Evolutionary conservation across 2,113 vertebrate species (phyloP), one percentile per base, ranked within the genome.

Genomic region (Abramis brama): DNA sequence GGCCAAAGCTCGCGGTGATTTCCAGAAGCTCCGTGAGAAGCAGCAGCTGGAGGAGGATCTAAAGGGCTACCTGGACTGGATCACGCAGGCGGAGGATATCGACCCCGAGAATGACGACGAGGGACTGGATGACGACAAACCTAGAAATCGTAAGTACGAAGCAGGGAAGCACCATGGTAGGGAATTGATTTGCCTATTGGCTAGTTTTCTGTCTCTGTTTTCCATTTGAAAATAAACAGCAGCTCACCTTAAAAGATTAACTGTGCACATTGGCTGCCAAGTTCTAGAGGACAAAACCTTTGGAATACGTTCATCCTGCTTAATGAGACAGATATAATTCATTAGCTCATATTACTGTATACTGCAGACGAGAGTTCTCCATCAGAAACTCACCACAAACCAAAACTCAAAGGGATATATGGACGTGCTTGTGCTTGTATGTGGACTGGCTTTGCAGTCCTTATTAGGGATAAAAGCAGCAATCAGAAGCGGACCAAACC

Each of bases 41-140:
- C 98, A 99, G 83, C 98, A 99, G 87, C 95, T 99, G 45, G 98
- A 99, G 78, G 98, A 99, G 83, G 98, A 99, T 90, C 94, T 99
- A 89, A 99, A 99, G 92, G 98, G 98, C 83, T 99, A 99, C 91
- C 93, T 99, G 89, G 98, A 99, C 94, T 99, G 98, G 98, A 99
- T 99, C 94, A 99, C 98, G 52, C 98, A 99, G 94, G 98, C 98
- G 9, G 98, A 99, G 92, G 98, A 99, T 89, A 99, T 99, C 3
- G 98, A 99, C 91, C 98, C 98, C 0, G 98, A 99, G 93, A 99
- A 99, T 12, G 98, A 99, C 90, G 98, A 99, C 15, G 98, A 99
- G 89, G 97, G 97, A 87, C 91, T 98, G 92, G 97, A 98, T 4
- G 98, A 99, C 74, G 97, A 98, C 88, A 99, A 99, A 86, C 97